Base-by-base conservation (phyloP, 1,140 invertebrate species). In the Ceratoteleas bidentatus region DNA sequence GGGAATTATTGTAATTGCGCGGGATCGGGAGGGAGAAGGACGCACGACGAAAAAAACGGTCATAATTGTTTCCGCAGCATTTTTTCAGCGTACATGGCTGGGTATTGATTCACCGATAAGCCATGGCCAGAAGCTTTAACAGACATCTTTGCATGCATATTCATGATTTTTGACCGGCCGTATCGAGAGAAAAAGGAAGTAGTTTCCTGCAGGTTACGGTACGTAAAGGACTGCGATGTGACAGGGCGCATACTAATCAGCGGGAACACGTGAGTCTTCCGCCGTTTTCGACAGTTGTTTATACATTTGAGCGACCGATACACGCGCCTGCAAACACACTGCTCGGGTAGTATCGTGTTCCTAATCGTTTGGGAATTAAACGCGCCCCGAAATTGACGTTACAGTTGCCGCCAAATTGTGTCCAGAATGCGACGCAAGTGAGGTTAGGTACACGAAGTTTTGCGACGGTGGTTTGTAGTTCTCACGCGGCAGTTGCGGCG, bases 181-280 rank as follows among this genome's bases (percentile, higher is more conserved):
- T 88, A 84, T 87, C 87, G 74, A 77, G 87, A 85, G 88, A 90
- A 89, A 89, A 85, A 88, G 87, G 87, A 89, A 89, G 87, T 85
- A 86, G 85, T 88, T 88, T 75, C 84, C 78, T 83, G 78, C 81
- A 82, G 75, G 80, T 86, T 84, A 84, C 81, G 83, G 68, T 84
- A 87, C 85, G 85, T 83, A 83, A 85, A 86, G 81, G 85, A 87
- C 85, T 85, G 79, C 82, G 81, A 85, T 80, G 85, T 78, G 86
- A 87, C 87, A 87, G 83, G 87, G 85, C 87, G 87, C 87, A 89
- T 90, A 89, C 87, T 89, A 89, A 89, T 89, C 72, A 73, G 58
- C 38, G 49, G 38, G 60, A 79, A 68, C 78, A 81, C 74, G 69
- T 74, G 66, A 80, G 60, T 76, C 83, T 83, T 86, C 78, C 78